phyloP scores from a whole-genome alignment of 2,113 vertebrate species.

The Philantomba maxwellii region DNA sequence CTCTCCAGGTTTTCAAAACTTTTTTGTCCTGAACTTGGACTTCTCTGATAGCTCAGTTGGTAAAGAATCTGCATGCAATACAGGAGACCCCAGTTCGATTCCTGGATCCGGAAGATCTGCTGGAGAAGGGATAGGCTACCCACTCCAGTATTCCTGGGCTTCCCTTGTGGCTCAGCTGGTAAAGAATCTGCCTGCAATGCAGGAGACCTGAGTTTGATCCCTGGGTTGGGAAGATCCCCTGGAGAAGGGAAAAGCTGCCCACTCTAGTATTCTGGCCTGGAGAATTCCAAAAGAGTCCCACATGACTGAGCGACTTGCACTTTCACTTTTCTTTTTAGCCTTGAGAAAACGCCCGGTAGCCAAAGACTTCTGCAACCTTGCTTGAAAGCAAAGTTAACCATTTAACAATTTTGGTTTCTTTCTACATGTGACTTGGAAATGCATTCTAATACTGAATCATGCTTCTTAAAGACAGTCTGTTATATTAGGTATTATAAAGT shows the following conservation, averaged over 20 bases:
- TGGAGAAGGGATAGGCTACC: neutral
- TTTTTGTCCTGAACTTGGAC: neutral
- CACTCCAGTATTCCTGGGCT: neutral
- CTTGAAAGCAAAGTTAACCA: neutral
- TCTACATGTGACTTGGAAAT: neutral
- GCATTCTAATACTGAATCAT: neutral
- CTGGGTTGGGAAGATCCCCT: neutral
- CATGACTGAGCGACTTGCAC: accelerated
- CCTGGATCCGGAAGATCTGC: neutral
- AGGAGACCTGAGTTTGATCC: neutral
- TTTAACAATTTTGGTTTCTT: neutral
- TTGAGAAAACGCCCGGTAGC: neutral
- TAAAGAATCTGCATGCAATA: neutral
- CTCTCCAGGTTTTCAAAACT: neutral
- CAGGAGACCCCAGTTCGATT: neutral
- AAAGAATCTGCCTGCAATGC: neutral
- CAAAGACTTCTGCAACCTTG: neutral
- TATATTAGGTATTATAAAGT: neutral
- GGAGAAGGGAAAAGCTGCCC: neutral
- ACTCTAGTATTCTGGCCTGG: neutral
- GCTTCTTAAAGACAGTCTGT: neutral
- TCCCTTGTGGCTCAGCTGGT: neutral
- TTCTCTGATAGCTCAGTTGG: neutral
- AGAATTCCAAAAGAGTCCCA: neutral
- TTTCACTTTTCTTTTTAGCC: neutral